Evolutionary conservation across 2,113 vertebrate genomes (phyloP).

Genomic region (Zapornia atra): DNA sequence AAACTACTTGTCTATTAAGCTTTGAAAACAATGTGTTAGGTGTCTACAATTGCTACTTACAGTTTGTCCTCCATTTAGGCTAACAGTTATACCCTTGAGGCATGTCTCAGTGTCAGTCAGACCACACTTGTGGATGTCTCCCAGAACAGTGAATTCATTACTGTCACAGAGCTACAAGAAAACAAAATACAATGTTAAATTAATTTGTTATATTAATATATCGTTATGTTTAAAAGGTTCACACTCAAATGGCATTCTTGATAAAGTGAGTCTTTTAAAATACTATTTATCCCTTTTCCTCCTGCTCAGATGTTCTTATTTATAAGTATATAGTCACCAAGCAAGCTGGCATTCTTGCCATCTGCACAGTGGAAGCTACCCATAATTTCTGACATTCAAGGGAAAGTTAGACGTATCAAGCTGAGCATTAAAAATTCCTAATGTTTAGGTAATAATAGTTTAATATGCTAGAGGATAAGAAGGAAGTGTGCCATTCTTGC

Average conservation of each 20-base stretch:
- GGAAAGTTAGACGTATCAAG: not conserved
- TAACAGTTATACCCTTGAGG: slow-evolving; percentile 82
- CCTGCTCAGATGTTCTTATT: not conserved
- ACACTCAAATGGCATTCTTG: not conserved
- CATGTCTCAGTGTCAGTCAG: slow-evolving; percentile 83
- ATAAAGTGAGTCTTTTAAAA: not conserved
- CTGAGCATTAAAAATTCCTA: not conserved
- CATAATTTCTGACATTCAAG: not conserved
- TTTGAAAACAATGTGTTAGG: not conserved
- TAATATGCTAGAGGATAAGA: not conserved
- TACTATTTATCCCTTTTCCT: not conserved
- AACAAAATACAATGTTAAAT: not conserved
- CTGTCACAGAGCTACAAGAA: slow-evolving; percentile 67
- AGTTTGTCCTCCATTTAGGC: slow-evolving; percentile 63
- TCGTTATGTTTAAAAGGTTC: not conserved
- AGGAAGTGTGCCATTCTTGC: not conserved
- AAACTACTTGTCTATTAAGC: not conserved
- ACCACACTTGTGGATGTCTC: slow-evolving; percentile 85
- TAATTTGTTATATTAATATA: not conserved
- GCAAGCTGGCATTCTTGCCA: not conserved
- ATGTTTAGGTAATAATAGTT: not conserved
- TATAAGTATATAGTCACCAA: not conserved
- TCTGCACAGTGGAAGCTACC: not conserved
- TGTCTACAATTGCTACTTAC: slow-evolving; percentile 71
- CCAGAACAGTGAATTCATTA: slow-evolving; percentile 79